Evolutionary conservation across 2,113 vertebrate species (phyloP), one percentile per base, ranked within the genome.

Genomic region (Pseudorasbora parva): DNA sequence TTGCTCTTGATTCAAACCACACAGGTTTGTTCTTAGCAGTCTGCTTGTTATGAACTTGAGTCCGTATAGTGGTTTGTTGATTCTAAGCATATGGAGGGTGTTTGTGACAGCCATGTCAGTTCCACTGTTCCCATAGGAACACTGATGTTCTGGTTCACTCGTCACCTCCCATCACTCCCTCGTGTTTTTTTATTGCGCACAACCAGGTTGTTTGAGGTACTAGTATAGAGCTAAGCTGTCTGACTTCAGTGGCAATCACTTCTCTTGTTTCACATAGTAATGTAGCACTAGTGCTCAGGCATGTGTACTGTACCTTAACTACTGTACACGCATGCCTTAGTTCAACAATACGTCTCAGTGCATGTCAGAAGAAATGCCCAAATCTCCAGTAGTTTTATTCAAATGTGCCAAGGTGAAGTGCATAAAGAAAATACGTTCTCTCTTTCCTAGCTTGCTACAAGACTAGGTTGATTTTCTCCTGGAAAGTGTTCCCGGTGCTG

Each of bases 61-160:
- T n/a, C 19, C 49, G 3, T 33, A 27, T 11, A n/a, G 37, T n/a
- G 41, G 23, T 79, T 19, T 59, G 74, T 54, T 71, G 60, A 64
- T 37, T 37, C 37, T 37, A 7, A 37, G 37, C 37, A 37, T 37
- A 37, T 37, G 37, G 37, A 37, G 37, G 37, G 37, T 37, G 37
- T 37, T 37, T 37, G 37, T 37, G 37, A 37, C 37, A 37, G 37
- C 37, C 37, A 37, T 37, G 37, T 37, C 37, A 37, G 37, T 37
- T 37, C 37, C 5, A 6, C 45, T 12, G 54, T 83, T 83, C 71
- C 82, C 82, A 76, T 75, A 83, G 82, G 82, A 83, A 64, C 82
- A 15, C 71, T 83, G 25, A 59, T 51, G 81, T 76, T 66, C 71
- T 47, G 72, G 41, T 74, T 76, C 43, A 56, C 82, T 75, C 73